These are phyloP conservation scores for Diprion similis DNA, from an alignment of 1,140 invertebrate species.

Conservation along the genomic window DNA sequence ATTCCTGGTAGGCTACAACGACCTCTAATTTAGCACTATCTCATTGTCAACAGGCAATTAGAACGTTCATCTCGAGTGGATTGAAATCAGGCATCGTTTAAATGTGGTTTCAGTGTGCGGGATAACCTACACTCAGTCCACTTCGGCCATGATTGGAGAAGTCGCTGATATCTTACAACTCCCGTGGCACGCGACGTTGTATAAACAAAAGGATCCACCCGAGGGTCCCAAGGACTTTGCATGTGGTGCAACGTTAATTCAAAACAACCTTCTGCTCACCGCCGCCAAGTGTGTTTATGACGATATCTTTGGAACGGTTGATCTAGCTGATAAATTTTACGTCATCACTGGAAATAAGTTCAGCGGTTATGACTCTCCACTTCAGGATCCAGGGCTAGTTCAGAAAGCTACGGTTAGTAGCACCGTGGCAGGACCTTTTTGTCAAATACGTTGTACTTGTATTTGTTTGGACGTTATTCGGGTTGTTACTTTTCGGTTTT, in stretches of 20 bases:
- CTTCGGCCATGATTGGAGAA: constrained; percentile 46
- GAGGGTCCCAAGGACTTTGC: constrained; percentile 40
- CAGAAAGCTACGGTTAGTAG: constrained; percentile 37
- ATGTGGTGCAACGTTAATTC: constrained; percentile 55
- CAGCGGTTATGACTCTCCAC: constrained; percentile 44
- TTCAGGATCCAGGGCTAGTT: constrained; percentile 36
- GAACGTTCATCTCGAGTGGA: constrained; percentile 17
- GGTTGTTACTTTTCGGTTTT: not conserved
- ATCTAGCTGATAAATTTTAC: constrained; percentile 32
- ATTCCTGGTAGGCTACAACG: constrained; percentile 53
- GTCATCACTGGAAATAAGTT: constrained; percentile 50
- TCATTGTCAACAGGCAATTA: not conserved
- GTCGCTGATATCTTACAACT: constrained; percentile 41
- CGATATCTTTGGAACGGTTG: constrained; percentile 23
- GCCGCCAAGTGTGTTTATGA: constrained; percentile 57
- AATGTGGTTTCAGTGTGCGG: constrained; percentile 49
- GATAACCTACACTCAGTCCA: constrained; percentile 15
- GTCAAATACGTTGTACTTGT: not conserved
- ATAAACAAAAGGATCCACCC: not conserved
- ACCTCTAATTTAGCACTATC: not conserved
- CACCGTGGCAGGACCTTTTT: too few relatives aligned
- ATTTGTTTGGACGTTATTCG: not conserved
- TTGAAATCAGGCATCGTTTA: not conserved
- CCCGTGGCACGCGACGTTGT: not conserved
- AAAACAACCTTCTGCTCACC: constrained; percentile 47